Evolutionary conservation across 1,140 invertebrate species (phyloP).

Genomic region (Sminthurides bifidus): DNA sequence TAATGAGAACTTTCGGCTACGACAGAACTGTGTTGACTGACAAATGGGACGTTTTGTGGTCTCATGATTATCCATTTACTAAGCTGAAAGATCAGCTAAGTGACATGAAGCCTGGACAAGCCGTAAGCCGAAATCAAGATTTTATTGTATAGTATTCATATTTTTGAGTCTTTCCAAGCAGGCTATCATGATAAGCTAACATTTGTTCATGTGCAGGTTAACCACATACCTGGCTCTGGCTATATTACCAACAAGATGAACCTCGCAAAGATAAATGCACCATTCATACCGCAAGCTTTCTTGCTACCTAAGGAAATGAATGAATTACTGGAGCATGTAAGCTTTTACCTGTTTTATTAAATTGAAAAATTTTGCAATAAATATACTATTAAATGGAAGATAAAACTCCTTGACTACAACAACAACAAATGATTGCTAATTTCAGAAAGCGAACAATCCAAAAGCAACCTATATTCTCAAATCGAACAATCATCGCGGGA

Average conservation of each 20-base stretch:
- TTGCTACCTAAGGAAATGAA: constrained; percentile 63
- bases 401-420: background rate
- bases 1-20: constrained; percentile 61
- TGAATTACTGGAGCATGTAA: constrained; percentile 29
- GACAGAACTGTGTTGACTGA: constrained; percentile 42
- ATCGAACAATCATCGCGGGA: constrained; percentile 80
- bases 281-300: constrained; percentile 75
- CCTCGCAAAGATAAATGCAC: constrained; percentile 61
- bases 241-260: constrained; percentile 91
- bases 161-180: constrained; percentile 3
- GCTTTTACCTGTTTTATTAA: background rate
- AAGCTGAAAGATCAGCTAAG: constrained; percentile 46
- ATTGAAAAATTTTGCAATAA: constrained; percentile 2
- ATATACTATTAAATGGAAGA: too few relatives aligned
- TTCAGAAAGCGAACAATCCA: constrained; percentile 49
- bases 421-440: background rate
- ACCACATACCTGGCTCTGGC: constrained; percentile 90
- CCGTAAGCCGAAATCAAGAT: constrained; percentile 34
- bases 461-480: constrained; percentile 77
- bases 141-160: background rate
- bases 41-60: constrained; percentile 78
- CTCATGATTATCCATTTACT: constrained; percentile 82
- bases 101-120: constrained; percentile 58
- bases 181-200: background rate
- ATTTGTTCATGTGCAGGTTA: constrained; percentile 46